Conservation (phyloP, 2,797 vertebrate species). For the Rhinichthys osculus region DNA sequence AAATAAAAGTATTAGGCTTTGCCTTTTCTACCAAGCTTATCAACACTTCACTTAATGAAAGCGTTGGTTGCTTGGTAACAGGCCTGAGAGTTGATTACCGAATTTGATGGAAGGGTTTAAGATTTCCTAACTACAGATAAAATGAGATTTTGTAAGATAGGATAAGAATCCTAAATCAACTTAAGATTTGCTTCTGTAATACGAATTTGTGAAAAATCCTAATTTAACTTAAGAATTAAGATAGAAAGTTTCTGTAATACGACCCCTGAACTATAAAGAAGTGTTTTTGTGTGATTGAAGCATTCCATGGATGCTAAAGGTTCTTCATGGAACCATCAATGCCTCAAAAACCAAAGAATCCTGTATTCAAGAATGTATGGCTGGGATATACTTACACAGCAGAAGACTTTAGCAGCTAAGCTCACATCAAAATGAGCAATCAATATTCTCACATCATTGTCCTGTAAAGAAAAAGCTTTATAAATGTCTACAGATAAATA, state of each 20-base stretch:
- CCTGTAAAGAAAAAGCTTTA: conserved; percentile 72
- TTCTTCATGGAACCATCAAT: neutral
- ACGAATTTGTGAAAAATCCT: too few species aligned
- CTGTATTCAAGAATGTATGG: neutral
- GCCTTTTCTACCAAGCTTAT: too few species aligned
- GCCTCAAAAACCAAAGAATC: neutral
- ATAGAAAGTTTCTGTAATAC: neutral
- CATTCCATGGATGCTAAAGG: neutral
- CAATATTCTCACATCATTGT: conserved; percentile 86
- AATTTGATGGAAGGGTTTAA: too few species aligned
- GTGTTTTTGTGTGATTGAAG: neutral
- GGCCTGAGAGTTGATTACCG: too few species aligned
- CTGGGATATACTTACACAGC: conserved; percentile 85
- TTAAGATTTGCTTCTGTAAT: too few species aligned
- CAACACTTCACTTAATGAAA: too few species aligned
- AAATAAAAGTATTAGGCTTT: too few species aligned
- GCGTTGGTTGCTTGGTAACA: too few species aligned
- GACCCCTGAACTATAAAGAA: neutral
- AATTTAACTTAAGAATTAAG: too few species aligned
- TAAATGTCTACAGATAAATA: neutral
- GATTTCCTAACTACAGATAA: too few species aligned
- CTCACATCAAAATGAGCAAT: conserved; percentile 86
- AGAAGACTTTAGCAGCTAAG: conserved; percentile 88
- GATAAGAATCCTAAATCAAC: too few species aligned
- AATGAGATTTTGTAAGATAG: too few species aligned